phyloP scores from a whole-genome alignment of 2,113 vertebrate genomes.

The Notechis scutatus region DNA sequence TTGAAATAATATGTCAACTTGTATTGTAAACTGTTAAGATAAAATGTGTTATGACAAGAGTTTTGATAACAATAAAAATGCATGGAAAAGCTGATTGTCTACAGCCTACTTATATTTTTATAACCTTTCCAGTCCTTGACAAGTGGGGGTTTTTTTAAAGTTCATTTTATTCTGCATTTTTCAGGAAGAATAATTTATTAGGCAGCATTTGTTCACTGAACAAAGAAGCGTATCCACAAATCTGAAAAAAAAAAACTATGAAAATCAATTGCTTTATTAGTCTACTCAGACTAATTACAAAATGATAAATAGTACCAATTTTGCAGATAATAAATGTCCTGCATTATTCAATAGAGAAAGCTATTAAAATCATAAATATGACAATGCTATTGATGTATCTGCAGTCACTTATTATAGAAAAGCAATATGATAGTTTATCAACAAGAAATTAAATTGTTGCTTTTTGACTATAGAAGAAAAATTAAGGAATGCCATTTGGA shows the following conservation, averaged over 20 bases:
- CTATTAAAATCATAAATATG: conserved; percentile 27
- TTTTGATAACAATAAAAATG: background rate
- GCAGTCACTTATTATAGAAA: conserved; percentile 30
- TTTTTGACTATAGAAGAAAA: background rate
- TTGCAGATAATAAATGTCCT: conserved; percentile 38
- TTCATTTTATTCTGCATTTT: conserved; percentile 15
- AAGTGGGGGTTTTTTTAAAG: background rate
- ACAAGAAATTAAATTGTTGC: background rate
- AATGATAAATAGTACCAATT: conserved; percentile 47
- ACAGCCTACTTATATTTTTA: background rate
- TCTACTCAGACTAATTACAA: conserved; percentile 43
- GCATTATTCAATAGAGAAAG: conserved; percentile 8
- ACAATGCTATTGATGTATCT: conserved; percentile 6
- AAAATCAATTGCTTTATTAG: conserved; percentile 34
- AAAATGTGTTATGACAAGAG: background rate
- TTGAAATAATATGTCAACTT: conserved; percentile 19
- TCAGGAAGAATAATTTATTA: conserved; percentile 23
- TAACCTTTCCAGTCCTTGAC: background rate
- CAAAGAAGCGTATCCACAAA: conserved; percentile 38
- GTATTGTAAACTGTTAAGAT: background rate
- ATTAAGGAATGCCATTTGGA: background rate
- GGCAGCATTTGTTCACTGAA: conserved; percentile 18
- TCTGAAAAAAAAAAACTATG: background rate
- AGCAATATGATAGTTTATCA: conserved; percentile 19
- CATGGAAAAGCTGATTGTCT: background rate